phyloP scores from a whole-genome alignment of 2,797 vertebrate species.

The Furcifer pardalis region DNA sequence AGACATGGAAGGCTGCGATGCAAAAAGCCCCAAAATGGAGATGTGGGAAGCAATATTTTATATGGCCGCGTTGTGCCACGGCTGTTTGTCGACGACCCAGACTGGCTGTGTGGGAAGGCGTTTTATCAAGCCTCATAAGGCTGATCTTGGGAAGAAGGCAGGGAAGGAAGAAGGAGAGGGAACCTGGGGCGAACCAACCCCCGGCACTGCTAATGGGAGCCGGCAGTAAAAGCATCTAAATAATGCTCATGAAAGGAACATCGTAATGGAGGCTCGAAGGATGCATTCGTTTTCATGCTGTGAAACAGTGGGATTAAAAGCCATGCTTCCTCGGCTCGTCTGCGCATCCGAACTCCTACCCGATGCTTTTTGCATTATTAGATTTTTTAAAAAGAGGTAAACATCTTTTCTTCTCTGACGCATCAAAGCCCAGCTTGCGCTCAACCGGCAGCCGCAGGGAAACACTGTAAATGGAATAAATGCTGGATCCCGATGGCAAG shows the following conservation, averaged over 20 bases:
- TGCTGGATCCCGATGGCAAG: not conserved
- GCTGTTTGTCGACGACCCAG: not conserved
- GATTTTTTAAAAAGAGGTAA: not conserved
- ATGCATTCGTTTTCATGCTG: not conserved
- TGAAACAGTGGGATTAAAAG: not conserved
- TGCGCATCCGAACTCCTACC: not conserved
- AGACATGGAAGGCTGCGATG: slow-evolving; percentile 27
- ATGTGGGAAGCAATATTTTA: too few relatives aligned
- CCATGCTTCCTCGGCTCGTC: not conserved
- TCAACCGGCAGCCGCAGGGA: not conserved
- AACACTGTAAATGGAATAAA: not conserved
- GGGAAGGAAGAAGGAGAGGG: not conserved
- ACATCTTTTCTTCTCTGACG: not conserved
- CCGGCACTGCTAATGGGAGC: slow-evolving; percentile 1
- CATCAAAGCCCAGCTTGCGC: not conserved
- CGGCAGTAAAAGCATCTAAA: not conserved
- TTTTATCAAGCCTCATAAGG: slow-evolving; percentile 20
- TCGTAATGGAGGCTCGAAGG: not conserved
- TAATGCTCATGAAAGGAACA: not conserved
- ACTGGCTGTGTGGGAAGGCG: not conserved
- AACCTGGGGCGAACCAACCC: not conserved
- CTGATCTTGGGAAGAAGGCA: not conserved
- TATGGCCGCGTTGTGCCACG: rapidly evolving
- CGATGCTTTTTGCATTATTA: not conserved
- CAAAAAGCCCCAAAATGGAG: not conserved